phyloP scores from a whole-genome alignment of 2,113 vertebrate genomes.

The Pangasianodon hypophthalmus region DNA sequence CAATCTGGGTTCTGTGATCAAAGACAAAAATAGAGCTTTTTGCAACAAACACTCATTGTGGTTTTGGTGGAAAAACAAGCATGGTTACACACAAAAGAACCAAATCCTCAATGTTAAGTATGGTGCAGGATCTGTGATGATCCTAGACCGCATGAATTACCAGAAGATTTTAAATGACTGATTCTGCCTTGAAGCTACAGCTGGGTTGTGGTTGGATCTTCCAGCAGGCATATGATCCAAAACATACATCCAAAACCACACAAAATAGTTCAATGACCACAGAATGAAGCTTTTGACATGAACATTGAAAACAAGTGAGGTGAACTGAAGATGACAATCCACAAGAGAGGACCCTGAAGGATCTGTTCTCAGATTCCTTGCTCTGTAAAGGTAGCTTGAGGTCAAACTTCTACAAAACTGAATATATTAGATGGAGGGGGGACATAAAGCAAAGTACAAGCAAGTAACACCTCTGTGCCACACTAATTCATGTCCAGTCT shows the following conservation, averaged over 20 bases:
- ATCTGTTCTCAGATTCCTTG: background rate
- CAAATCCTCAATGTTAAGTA: background rate
- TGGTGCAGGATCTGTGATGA: background rate
- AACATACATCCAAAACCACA: background rate
- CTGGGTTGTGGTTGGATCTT: background rate
- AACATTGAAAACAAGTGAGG: background rate
- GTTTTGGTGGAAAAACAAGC: background rate
- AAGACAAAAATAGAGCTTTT: background rate
- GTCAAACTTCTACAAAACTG: background rate
- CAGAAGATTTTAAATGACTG: background rate
- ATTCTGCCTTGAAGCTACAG: background rate
- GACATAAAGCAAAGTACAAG: slow-evolving; percentile 28
- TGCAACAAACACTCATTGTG: background rate
- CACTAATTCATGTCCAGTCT: slow-evolving; percentile 50
- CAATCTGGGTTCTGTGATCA: background rate
- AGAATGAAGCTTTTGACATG: background rate
- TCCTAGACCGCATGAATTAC: background rate
- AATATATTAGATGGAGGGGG: background rate
- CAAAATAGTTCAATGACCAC: background rate
- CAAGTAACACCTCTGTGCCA: slow-evolving; percentile 44
- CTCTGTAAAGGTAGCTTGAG: slow-evolving; percentile 13
- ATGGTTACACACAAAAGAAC: background rate
- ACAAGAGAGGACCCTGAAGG: background rate
- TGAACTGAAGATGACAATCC: background rate
- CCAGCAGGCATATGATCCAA: background rate